These are phyloP conservation scores for Esox masquinongy DNA, from an alignment of 2,797 vertebrate genomes.

Conservation along the genomic window DNA sequence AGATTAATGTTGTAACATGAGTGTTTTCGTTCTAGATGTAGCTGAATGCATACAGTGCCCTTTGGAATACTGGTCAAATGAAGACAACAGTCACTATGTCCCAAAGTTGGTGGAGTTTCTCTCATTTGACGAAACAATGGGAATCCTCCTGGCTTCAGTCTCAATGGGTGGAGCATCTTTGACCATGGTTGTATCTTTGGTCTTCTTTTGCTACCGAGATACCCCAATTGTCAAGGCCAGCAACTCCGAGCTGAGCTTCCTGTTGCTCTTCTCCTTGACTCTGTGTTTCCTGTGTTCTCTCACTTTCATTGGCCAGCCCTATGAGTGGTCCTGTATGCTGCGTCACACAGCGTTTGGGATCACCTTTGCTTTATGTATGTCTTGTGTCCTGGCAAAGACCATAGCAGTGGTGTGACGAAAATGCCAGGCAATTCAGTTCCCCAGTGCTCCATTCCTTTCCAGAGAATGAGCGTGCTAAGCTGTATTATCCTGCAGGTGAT, in stretches of 20 bases:
- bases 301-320: constrained; percentile 60
- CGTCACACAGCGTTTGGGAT: constrained; percentile 63
- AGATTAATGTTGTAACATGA: constrained; percentile 47
- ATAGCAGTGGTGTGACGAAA: constrained; percentile 60
- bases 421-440: constrained; percentile 57
- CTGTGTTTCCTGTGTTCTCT: constrained; percentile 66
- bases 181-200: constrained; percentile 54
- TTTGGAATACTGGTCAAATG: constrained; percentile 73
- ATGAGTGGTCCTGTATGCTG: constrained; percentile 61
- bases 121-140: constrained; percentile 74
- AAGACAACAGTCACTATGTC: constrained; percentile 67
- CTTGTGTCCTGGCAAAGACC: constrained; percentile 65
- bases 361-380: constrained; percentile 64
- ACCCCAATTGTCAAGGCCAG: constrained; percentile 60
- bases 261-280: constrained; percentile 58
- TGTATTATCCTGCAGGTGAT: constrained; percentile 72
- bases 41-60: constrained; percentile 75
- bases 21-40: constrained; percentile 77
- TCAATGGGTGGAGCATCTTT: constrained; percentile 68
- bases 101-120: constrained; percentile 75
- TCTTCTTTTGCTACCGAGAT: constrained; percentile 67
- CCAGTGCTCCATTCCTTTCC: constrained; percentile 73
- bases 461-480: constrained; percentile 69
- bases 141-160: constrained; percentile 61
- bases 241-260: constrained; percentile 59